Evolutionary conservation across 2,113 vertebrate genomes (phyloP).

Genomic region (Tychaedon coryphoeus): DNA sequence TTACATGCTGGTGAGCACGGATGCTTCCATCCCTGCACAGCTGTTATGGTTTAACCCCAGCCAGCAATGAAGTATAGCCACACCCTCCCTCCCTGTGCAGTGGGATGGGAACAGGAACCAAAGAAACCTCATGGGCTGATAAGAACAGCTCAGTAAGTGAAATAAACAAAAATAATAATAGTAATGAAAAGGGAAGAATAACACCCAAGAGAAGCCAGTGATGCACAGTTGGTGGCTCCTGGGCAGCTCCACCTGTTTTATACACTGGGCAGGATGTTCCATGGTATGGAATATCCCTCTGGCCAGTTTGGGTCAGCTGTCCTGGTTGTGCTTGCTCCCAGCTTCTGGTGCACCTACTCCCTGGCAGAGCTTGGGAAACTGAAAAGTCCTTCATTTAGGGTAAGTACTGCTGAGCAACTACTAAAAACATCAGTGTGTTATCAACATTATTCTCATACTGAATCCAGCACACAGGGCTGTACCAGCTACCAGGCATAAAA

Average conservation of each 20-base stretch:
- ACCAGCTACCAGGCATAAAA: neutral
- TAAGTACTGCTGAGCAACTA: neutral
- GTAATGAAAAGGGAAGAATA: neutral
- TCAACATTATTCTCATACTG: neutral
- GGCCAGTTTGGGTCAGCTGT: neutral
- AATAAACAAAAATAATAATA: neutral
- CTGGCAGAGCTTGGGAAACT: neutral
- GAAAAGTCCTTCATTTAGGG: neutral
- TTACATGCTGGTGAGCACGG: neutral
- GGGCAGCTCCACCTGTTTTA: neutral
- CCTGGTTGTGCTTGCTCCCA: neutral
- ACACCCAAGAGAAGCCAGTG: neutral
- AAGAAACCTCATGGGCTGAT: neutral
- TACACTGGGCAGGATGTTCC: neutral
- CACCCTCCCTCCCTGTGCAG: rapidly evolving
- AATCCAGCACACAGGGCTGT: neutral
- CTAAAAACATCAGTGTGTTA: neutral
- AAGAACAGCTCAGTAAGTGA: neutral
- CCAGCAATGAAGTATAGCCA: neutral
- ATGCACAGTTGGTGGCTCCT: rapidly evolving
- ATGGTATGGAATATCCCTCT: neutral
- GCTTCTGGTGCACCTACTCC: rapidly evolving
- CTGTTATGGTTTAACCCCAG: neutral
- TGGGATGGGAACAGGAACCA: neutral
- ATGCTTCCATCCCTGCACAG: neutral